Evolutionary conservation across 2,113 vertebrate genomes (phyloP), one percentile per base, ranked within the genome.

Genomic region (Cercopithecus mona): DNA sequence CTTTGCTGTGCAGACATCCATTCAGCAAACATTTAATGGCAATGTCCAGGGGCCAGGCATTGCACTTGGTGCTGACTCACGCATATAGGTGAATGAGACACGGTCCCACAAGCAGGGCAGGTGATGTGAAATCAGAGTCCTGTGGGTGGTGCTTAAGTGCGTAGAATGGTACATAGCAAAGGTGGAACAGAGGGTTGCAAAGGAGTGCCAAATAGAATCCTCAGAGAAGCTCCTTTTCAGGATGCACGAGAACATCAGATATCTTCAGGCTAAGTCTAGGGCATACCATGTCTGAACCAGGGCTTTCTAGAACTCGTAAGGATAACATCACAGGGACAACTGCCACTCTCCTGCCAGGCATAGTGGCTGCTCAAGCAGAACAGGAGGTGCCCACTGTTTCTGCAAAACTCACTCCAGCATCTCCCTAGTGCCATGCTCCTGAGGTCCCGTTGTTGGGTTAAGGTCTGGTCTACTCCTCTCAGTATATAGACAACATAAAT

Each of bases 401-500:
- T 68, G 9, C 0, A 2, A 70, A 35, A 70, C 52, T 59, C 6
- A 11, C 61, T 57, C 11, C 17, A 38, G 3, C 22, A 0, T 30
- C 55, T 61, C 27, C 25, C 4, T 2, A 3, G 8, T 8, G 13
- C 32, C 35, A 43, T 20, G 13, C 45, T 82, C 48, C 66, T 59
- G 20, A 84, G 57, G 30, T 66, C 43, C 27, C 87, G 0, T 5
- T 16, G 59, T 59, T 66, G 25, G 66, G 23, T 48, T 48, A 70
- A 64, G 68, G 35, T 40, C 87, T 55, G 22, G 35, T 66, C 43
- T 48, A 79, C 32, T 55, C 80, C 55, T 66, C 57, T 92, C 64
- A 10, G 52, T 14, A 18, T 45, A 76, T n/a, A 95, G 90, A 95
- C 93, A 90, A 91, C 88, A 80, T 86, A 96, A 96, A 82, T 90